Evolutionary conservation across 2,888 invertebrate species (phyloP).

Genomic region (Periphyllus acericola): DNA sequence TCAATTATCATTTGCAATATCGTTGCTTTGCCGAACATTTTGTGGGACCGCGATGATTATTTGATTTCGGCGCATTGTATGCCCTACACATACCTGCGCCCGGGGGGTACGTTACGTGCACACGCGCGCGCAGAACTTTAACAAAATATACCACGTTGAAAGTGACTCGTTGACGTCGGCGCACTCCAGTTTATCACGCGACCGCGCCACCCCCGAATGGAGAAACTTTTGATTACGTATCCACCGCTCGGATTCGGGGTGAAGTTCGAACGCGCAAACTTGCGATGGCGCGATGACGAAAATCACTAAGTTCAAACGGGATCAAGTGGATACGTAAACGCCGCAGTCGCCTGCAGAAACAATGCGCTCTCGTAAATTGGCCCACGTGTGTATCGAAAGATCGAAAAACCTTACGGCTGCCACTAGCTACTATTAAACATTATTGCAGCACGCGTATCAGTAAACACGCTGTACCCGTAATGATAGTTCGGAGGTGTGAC

Average conservation of each 20-base stretch:
- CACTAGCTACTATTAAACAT: too few relatives aligned
- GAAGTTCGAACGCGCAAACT: slow-evolving; percentile 9
- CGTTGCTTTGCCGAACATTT: not conserved
- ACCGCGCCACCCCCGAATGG: not conserved
- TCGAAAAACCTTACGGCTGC: too few relatives aligned
- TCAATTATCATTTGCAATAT: slow-evolving; percentile 34
- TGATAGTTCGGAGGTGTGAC: too few relatives aligned
- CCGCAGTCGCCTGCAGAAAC: not conserved
- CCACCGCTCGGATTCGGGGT: not conserved
- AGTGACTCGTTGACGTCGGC: slow-evolving; percentile 25
- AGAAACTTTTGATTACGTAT: slow-evolving; percentile 42
- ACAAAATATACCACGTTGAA: not conserved
- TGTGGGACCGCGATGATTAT: not conserved
- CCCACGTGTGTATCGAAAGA: not conserved
- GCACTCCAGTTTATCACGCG: not conserved
- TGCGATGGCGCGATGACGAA: not conserved
- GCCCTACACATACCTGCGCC: too few relatives aligned
- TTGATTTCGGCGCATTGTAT: not conserved
- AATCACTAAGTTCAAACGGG: slow-evolving; percentile 28
- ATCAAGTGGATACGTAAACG: slow-evolving; percentile 4
- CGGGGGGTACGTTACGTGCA: not conserved
- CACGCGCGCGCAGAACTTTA: not conserved
- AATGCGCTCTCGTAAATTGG: not conserved
- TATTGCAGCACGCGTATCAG: too few relatives aligned
- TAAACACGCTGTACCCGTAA: too few relatives aligned